Conservation (phyloP, 2,888 invertebrate genomes). For the Ypsolopha scabrella region DNA sequence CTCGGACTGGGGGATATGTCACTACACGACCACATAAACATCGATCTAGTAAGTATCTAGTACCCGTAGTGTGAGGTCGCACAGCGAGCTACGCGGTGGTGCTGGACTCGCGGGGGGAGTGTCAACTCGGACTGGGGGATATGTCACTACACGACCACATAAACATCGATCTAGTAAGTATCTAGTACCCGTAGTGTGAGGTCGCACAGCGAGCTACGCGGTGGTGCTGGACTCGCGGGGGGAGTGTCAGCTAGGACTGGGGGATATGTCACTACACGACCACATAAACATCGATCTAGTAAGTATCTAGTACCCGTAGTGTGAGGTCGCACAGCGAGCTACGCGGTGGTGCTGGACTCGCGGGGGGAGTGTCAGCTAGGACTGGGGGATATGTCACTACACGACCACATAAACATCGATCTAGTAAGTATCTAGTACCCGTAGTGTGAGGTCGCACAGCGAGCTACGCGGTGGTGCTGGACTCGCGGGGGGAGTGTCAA, state of each 20-base stretch:
- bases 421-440: slow-evolving; percentile 55
- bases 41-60: slow-evolving; percentile 67
- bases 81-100: slow-evolving; percentile 85
- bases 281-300: slow-evolving; percentile 76
- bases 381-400: slow-evolving; percentile 77
- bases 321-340: slow-evolving; percentile 74
- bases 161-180: slow-evolving; percentile 72
- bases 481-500: slow-evolving; percentile 76
- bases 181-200: slow-evolving; percentile 10
- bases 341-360: slow-evolving; percentile 79
- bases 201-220: slow-evolving; percentile 79
- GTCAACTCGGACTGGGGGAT: slow-evolving; percentile 84
- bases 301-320: slow-evolving; percentile 20
- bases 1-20: slow-evolving; percentile 89
- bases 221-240: slow-evolving; percentile 80
- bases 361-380: slow-evolving; percentile 77
- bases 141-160: slow-evolving; percentile 84
- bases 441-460: slow-evolving; percentile 64
- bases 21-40: slow-evolving; percentile 77
- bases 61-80: slow-evolving; percentile 19
- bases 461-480: slow-evolving; percentile 82
- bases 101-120: slow-evolving; percentile 81
- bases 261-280: slow-evolving; percentile 78
- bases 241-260: slow-evolving; percentile 74
- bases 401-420: slow-evolving; percentile 75